Evolutionary conservation across 2,797 vertebrate species (phyloP), one percentile per base, ranked within the genome.

Genomic region (Champsocephalus esox): DNA sequence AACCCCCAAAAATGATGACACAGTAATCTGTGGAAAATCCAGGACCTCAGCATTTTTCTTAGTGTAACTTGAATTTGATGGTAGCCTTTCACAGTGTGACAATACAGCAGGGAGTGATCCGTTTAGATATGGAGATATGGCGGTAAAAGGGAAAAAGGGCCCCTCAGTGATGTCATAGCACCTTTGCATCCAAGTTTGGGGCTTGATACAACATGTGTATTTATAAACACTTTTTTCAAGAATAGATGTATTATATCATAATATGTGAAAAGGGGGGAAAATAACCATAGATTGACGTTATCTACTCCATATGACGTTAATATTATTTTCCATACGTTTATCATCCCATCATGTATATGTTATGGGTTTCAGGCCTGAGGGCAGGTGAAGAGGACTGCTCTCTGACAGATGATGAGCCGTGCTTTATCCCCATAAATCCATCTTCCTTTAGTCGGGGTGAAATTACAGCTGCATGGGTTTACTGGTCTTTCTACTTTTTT

Each of bases 1-100:
- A 87, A 87, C 86, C 77, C 84, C 80, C 54, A 75, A 80, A 89
- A 92, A 78, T 84, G 89, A 94, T 94, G 91, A 93, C 85, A 75
- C 87, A 83, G 87, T 89, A 73, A 85, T 91, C 77, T 88, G 66
- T 51, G 19, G 64, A 82, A 88, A 87, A 88, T 68, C 66, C 44
- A 32, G 45, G 38, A 79, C 58, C 75, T 91, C 90, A 92, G 83
- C 91, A 82, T 88, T 85, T 85, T 88, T 80, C 69, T 63, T 66
- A 62, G 52, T 79, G 54, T 75, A 88, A 81, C 79, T 84, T 73
- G 71, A 86, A 87, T 90, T 77, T 82, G 75, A 90, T 79, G 74
- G 72, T 72, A 59, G 56, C 66, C 67, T 74, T 79, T 88, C 68
- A 77, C 50, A 74, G 48, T 41, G 24, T 77, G 79, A 81, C 76